Base-by-base conservation (phyloP, 2,888 invertebrate genomes). In the Eutolmus rufibarbis region DNA sequence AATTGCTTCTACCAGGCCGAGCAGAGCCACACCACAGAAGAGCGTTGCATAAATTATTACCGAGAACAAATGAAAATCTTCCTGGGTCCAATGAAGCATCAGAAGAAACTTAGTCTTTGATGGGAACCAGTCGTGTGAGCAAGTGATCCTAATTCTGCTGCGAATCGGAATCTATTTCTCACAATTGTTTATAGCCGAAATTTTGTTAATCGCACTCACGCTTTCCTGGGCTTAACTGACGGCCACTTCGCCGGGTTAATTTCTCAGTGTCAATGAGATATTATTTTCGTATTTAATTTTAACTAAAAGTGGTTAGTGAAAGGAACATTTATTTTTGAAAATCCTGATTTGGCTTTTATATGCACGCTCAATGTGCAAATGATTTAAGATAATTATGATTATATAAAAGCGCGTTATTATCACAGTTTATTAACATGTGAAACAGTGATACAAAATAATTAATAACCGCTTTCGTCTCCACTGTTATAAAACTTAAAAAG, bases 281-380 rank as follows among this genome's bases (percentile, higher is more conserved):
- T 85, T 85, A 85, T 85, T 85, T 74, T 46, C 43, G n/a, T 37
- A 56, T 82, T 37, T 40, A 78, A 46, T 78, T 40, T 43, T 78
- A 40, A n/a, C 12, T 43, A 79, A 46, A 43, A 40, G 85, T 31
- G 85, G 85, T 85, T 85, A 85, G 85, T 85, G 85, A 46, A 74
- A 74, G 28, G 43, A 74, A 8, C 23, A 74, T n/a, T 43, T 46
- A 85, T 43, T 85, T 85, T 85, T 85, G 66, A 74, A 9, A 74
- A 85, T 85, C 74, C 85, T 85, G 85, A 74, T 85, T 85, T 85
- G 85, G 85, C 74, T 84, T 74, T 84, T 84, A 84, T 12, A 40
- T 19, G 37, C 40, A 40, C 28, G 28, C 12, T 66, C n/a, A 51
- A 78, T 43, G 40, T 78, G 12, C 78, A 19, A 40, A 16, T 78